These are phyloP conservation scores for Sterna hirundo DNA, from an alignment of 2,113 vertebrate genomes.

Conservation along the genomic window DNA sequence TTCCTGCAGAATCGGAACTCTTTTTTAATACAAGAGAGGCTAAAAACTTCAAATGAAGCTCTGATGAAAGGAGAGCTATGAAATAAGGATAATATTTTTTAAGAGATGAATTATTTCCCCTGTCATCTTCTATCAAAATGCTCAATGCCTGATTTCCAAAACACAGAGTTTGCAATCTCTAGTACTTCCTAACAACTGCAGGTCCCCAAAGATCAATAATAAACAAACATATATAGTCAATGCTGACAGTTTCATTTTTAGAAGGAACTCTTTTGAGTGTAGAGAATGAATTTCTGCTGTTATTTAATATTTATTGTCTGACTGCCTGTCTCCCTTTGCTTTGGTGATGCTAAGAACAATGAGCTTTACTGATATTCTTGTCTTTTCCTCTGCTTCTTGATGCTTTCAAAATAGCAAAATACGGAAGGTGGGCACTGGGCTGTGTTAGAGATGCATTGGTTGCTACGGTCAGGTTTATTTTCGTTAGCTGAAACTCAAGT, in stretches of 20 bases:
- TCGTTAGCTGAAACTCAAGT: not conserved
- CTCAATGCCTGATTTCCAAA: not conserved
- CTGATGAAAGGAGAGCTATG: not conserved
- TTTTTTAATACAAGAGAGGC: not conserved
- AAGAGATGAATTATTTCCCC: not conserved
- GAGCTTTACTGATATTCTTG: not conserved
- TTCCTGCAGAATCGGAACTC: not conserved
- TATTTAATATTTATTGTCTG: conserved; percentile 45
- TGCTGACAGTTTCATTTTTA: conserved; percentile 41
- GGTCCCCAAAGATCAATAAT: conserved; percentile 45
- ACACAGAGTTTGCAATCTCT: not conserved
- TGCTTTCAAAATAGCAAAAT: not conserved
- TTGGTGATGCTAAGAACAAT: not conserved
- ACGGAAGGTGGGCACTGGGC: not conserved
- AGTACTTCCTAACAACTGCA: not conserved
- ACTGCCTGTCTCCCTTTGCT: not conserved
- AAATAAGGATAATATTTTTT: not conserved
- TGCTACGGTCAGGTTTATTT: not conserved
- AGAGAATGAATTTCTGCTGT: conserved; percentile 23
- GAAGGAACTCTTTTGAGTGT: not conserved
- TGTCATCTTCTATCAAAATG: conserved; percentile 2
- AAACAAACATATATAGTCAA: conserved; percentile 46
- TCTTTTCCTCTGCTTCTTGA: not conserved
- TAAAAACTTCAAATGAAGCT: conserved; percentile 19
- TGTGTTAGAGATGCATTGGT: not conserved